Base-by-base conservation (phyloP, 2,113 vertebrate species). In the Bubo bubo region DNA sequence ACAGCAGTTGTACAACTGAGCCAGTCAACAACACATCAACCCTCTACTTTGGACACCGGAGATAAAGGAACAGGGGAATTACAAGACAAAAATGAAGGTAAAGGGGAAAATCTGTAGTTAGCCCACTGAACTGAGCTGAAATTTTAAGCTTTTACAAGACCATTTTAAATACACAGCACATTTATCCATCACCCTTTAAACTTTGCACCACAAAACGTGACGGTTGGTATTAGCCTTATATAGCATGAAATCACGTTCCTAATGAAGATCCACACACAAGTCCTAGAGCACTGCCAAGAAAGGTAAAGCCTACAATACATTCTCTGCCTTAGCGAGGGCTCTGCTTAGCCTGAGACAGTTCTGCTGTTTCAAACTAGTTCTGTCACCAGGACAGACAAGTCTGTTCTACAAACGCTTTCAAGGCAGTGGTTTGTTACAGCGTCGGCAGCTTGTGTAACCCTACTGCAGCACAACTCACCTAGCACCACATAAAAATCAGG, bases 361-460 rank as follows among this genome's bases (percentile, higher is more conserved):
- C 71, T 63, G 41, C 53, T 45, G 16, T 37, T 60, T 26, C 26
- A 58, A 73, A 28, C 19, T 21, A 20, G 8, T 43, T 86, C 64
- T 77, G 64, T 30, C 43, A 45, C 13, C 26, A 41, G 12, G 35
- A 39, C n/a, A 45, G 39, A 6, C 4, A 32, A 72, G 20, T 19
- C 10, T n/a, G 43, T 35, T 35, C 60, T 41, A 23, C 16, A 8
- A 34, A 58, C 4, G 28, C 35, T n/a, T 81, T 64, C 80, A 53
- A 39, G 32, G 47, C 22, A 39, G 28, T 9, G 16, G 62, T 66
- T 60, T 37, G 74, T 30, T 53, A 37, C 55, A 56, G 49, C 2
- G 0, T 18, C 2, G 1, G 39, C 71, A 68, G 55, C 47, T 58
- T 47, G 55, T 8, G 43, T 28, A 68, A 47, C 0, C 3, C 34